A percentile compares a stretch with the other conserved stretches of the same genome.
phyloP scores from a whole-genome alignment of 2,888 invertebrate genomes.

The Drosophila prostipennis region DNA sequence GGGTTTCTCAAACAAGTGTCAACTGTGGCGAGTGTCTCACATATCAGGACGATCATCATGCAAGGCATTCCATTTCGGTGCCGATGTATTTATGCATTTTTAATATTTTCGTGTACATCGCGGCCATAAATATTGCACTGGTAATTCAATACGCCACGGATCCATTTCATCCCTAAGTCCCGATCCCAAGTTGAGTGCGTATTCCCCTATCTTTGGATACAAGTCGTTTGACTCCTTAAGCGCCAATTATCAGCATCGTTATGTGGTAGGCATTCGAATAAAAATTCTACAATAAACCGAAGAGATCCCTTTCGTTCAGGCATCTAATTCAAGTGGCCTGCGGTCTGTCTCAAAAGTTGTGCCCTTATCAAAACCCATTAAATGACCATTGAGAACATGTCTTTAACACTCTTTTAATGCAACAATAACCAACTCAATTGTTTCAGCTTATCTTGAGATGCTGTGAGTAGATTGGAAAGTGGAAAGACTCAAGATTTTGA shows the following conservation, averaged over 20 bases:
- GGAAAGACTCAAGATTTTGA: background rate
- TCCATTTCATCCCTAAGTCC: conserved; percentile 48
- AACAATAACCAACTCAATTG: conserved; percentile 24
- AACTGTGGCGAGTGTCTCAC: conserved; percentile 58
- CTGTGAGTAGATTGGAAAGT: background rate
- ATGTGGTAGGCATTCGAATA: conserved; percentile 68
- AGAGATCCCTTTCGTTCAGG: background rate
- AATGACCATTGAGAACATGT: conserved; percentile 48
- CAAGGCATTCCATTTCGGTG: conserved; percentile 6
- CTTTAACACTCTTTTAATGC: conserved; percentile 70
- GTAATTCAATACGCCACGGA: conserved; percentile 51
- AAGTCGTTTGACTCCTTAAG: conserved; percentile 29
- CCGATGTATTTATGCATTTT: conserved; percentile 75
- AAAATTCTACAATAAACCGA: conserved; percentile 45
- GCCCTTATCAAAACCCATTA: conserved; percentile 60
- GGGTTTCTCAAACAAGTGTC: conserved; percentile 63
- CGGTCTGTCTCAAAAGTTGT: conserved; percentile 20
- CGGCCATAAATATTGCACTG: conserved; percentile 43
- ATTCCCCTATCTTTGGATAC: conserved; percentile 28
- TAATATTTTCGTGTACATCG: conserved; percentile 60
- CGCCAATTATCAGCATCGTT: conserved; percentile 76
- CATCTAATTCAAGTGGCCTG: conserved; percentile 60
- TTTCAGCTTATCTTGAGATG: conserved; percentile 15
- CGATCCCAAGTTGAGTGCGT: background rate
- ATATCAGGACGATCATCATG: conserved; percentile 54